Evolutionary conservation across 2,888 invertebrate genomes (phyloP).

Genomic region (Drosophila eohydei): DNA sequence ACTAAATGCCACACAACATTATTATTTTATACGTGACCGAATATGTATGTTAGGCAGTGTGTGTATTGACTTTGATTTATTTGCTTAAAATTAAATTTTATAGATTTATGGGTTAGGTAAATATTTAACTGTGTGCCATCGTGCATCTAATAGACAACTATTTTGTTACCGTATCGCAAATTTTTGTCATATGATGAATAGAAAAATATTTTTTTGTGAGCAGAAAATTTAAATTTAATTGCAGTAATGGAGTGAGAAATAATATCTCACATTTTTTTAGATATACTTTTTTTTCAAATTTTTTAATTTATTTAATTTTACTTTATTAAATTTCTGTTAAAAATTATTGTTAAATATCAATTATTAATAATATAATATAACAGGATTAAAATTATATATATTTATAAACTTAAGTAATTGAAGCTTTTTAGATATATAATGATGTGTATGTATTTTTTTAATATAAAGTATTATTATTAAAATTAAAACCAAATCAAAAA

Average conservation of each 20-base stretch:
- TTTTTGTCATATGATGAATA: neutral
- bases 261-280: neutral
- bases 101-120: slow-evolving; percentile 46
- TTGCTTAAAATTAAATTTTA: slow-evolving; percentile 59
- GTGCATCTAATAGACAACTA: slow-evolving; percentile 3
- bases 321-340: too few species aligned
- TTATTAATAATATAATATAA: too few species aligned
- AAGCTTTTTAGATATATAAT: too few species aligned
- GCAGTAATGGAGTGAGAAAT: neutral
- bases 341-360: too few species aligned
- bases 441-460: too few species aligned
- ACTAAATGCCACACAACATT: slow-evolving; percentile 12
- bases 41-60: slow-evolving; percentile 7
- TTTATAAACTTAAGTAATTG: too few species aligned
- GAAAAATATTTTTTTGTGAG: neutral
- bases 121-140: slow-evolving; percentile 42
- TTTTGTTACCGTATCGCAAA: neutral
- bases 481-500: too few species aligned
- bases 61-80: slow-evolving; percentile 61
- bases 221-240: neutral
- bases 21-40: neutral
- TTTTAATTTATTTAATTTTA: too few species aligned
- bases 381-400: too few species aligned
- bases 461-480: too few species aligned
- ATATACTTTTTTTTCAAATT: neutral